Evolutionary conservation across 2,113 vertebrate genomes (phyloP).

Genomic region (Baryphthengus martii): DNA sequence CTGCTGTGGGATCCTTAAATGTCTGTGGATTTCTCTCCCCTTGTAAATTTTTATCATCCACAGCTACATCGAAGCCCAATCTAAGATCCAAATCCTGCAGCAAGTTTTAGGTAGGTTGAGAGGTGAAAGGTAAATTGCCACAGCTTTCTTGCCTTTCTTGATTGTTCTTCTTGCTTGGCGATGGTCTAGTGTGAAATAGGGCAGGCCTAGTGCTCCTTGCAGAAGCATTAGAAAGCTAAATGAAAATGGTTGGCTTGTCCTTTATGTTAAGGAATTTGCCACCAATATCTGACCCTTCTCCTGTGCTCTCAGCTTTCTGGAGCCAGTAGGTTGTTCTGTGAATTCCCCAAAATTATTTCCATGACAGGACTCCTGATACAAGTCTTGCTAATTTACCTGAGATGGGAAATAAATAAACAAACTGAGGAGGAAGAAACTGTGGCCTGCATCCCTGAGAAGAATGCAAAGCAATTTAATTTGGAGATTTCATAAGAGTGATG

Average conservation of each 20-base stretch:
- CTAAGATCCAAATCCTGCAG: background rate
- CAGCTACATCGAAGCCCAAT: background rate
- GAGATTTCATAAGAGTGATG: constrained; percentile 67
- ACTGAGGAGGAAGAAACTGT: constrained; percentile 49
- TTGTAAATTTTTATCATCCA: background rate
- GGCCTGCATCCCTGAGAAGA: constrained; percentile 53
- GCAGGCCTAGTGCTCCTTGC: background rate
- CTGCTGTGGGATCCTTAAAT: background rate
- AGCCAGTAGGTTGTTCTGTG: background rate
- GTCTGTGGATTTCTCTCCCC: background rate
- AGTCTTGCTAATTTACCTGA: constrained; percentile 71
- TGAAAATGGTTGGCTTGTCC: background rate
- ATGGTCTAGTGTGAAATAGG: background rate
- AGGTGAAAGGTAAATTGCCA: background rate
- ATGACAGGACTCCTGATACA: constrained; percentile 39
- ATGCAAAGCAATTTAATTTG: constrained; percentile 66
- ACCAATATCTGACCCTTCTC: background rate
- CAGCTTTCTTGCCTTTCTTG: background rate
- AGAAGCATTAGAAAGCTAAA: background rate
- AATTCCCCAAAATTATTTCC: background rate
- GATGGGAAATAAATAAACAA: constrained; percentile 75
- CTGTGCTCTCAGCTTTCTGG: constrained; percentile 28
- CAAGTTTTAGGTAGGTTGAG: background rate
- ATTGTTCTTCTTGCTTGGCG: background rate
- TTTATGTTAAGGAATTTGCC: background rate